phyloP scores from a whole-genome alignment of 2,797 vertebrate genomes.

The Monodelphis domestica region DNA sequence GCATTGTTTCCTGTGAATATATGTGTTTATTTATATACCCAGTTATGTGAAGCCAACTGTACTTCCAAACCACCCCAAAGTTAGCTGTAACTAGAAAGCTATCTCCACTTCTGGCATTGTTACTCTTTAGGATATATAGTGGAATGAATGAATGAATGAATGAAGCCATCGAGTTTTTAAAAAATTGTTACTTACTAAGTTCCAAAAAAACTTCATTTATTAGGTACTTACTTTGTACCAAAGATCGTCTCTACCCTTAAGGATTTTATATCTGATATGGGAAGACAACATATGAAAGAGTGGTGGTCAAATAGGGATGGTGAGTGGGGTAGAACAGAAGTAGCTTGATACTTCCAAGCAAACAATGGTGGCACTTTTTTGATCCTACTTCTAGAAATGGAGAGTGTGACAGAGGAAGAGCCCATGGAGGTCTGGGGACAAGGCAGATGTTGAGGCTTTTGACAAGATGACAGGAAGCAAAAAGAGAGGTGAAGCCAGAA shows the following conservation, averaged over 20 bases:
- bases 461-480: background rate
- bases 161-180: background rate
- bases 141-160: background rate
- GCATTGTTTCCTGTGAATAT: background rate
- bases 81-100: background rate
- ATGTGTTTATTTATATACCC: background rate
- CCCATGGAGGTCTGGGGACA: background rate
- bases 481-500: background rate
- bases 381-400: background rate
- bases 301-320: background rate
- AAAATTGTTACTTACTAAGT: too few relatives aligned
- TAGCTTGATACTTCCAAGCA: background rate
- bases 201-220: background rate
- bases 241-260: background rate
- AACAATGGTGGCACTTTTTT: background rate
- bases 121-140: background rate
- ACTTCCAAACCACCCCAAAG: background rate
- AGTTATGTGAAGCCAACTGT: background rate
- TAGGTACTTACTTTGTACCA: background rate
- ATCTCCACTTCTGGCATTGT: background rate
- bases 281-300: background rate
- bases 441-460: background rate
- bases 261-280: background rate
- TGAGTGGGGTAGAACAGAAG: background rate
- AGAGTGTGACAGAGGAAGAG: background rate